Evolutionary conservation across 2,797 vertebrate genomes (phyloP), one percentile per base, ranked within the genome.

Genomic region (Argentina silus): DNA sequence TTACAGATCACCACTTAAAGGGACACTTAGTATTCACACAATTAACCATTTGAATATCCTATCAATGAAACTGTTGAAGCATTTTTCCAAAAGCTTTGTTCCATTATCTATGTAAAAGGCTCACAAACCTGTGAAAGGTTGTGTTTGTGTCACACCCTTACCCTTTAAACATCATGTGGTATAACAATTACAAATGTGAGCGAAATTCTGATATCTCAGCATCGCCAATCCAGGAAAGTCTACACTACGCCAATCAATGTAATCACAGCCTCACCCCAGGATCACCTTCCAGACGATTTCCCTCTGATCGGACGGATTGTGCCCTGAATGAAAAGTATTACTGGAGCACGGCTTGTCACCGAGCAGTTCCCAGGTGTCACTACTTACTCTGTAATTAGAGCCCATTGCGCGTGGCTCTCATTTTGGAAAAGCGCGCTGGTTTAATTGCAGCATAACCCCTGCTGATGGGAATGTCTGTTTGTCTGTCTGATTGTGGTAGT

Each of bases 371-470:
- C 73, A 81, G 80, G 77, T 81, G 78, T 63, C 76, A 76, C 73
- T 76, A 63, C 79, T 81, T 81, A 78, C 78, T 80, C 80, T 80
- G 78, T 78, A 88, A 83, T 76, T 80, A 71, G 77, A 59, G 56
- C 42, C 19, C 23, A 64, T 72, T 62, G 70, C 72, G 78, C 74
- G 56, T 65, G 7, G 36, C 72, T 80, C 75, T 73, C 70, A 77
- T 82, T 84, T 70, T 50, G 3, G 66, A 57, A 79, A 78, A 83
- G 83, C 71, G 59, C 69, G 72, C 78, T 36, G 62, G 75, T 85
- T 82, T 62, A 81, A 88, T 80, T 85, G 78, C 79, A 74, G 55
- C 63, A 75, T 70, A 80, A 81, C 64, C 66, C 73, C 70, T 76
- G 69, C 67, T 79, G 72, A 87, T 77, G 78, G 63, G 44, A 83